Base-by-base conservation (phyloP, 2,797 vertebrate genomes). In the Heteromormyrus szaboi region DNA sequence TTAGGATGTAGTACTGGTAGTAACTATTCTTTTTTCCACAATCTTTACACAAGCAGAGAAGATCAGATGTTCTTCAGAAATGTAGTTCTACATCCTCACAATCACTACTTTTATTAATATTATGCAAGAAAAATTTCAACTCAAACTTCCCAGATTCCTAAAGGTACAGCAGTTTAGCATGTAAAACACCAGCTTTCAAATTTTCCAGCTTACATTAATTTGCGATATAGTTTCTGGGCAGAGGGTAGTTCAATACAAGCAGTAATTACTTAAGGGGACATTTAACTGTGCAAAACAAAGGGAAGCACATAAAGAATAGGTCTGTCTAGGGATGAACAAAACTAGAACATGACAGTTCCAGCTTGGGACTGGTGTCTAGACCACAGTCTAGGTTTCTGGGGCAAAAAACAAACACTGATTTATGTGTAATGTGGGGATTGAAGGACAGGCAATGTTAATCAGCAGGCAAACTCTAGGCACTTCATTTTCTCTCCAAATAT, bases 281-380 rank as follows among this genome's bases (percentile, higher is more conserved):
- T 79, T 79, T 79, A 37, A 37, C 72, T 79, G 14, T 37, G 72
- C 72, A 44, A 44, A 79, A 79, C 4, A 17, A 19, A 17, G 72
- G 2, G 37, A 79, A 79, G 37, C 37, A 41, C 14, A 17, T 44
- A 2, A 41, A 79, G 72, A 79, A 9, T 11, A n/a, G 37, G 17
- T 46, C 41, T 79, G 72, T 79, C 72, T 44, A 4, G 37, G 37
- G 72, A 46, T 41, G 37, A 79, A 44, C 1, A 46, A 79, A 79
- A 79, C 72, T 79, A 79, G 72, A 79, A 7, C 41, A 9, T 41
- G 72, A 46, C 72, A 79, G 37, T 44, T 79, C 17, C 72, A 79
- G 17, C 72, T 79, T 79, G 72, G 72, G 37, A 79, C 12, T 41
- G 72, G 72, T 79, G 72, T 79, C 72, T 79, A 79, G 72, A 79